Percentiles rank a stretch among this genome's conserved stretches.
Evolutionary conservation across 1,140 invertebrate genomes (phyloP).

Genomic region (Drosophila bifasciata): DNA sequence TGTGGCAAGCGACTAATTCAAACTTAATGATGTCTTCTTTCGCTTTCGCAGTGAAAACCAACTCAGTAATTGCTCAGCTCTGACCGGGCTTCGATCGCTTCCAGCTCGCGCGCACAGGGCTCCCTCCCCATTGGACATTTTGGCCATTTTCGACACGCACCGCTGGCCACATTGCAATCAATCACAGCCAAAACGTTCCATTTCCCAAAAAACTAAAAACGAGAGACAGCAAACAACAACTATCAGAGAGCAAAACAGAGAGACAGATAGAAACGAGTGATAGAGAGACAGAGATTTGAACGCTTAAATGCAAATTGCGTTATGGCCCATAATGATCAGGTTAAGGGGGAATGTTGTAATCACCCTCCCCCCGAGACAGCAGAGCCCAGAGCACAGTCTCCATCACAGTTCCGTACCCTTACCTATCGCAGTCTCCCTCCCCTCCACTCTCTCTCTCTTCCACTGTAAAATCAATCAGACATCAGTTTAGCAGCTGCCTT

Average conservation of each 20-base stretch:
- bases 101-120: conserved; percentile 27
- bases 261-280: conserved; percentile 18
- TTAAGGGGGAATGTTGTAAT: conserved; percentile 68
- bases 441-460: too few species aligned
- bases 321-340: conserved; percentile 71
- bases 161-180: conserved; percentile 67
- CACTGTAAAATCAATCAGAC: conserved; percentile 71
- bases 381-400: conserved; percentile 8
- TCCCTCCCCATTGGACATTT: conserved; percentile 53
- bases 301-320: conserved; percentile 68
- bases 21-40: conserved; percentile 80
- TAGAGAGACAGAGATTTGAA: conserved; percentile 20
- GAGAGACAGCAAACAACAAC: conserved; percentile 26
- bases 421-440: too few species aligned
- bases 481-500: conserved; percentile 53
- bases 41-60: conserved; percentile 71
- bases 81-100: conserved; percentile 13
- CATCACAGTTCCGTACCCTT: too few species aligned
- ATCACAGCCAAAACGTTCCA: conserved; percentile 58
- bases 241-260: conserved; percentile 23
- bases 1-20: conserved; percentile 73
- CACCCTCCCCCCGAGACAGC: conserved; percentile 6
- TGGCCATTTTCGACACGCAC: conserved; percentile 68
- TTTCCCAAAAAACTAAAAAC: conserved; percentile 65
- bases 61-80: conserved; percentile 59